Conservation (phyloP, 1,140 invertebrate genomes). For the Pentalonia nigronervosa region DNA sequence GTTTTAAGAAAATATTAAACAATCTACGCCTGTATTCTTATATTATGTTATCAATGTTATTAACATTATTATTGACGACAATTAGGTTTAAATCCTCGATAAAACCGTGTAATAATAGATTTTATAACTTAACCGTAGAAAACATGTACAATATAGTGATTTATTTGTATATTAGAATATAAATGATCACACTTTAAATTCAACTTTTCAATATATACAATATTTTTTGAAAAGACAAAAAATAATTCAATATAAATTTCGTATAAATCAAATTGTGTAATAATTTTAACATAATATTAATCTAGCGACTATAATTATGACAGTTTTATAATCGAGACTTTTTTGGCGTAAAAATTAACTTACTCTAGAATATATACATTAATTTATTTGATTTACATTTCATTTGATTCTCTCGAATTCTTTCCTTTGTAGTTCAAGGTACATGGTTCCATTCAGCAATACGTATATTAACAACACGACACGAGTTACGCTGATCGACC, state of each 20-base stretch:
- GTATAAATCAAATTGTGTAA: no score
- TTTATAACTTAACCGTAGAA: not conserved
- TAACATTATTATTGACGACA: not conserved
- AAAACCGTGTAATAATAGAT: not conserved
- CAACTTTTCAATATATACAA: not conserved
- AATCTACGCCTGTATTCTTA: not conserved
- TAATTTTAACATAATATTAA: not conserved
- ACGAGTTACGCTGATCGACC: not conserved
- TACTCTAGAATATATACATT: not conserved
- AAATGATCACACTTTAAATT: not conserved
- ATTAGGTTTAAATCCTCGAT: not conserved
- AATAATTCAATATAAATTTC: not conserved
- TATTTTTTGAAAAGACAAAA: not conserved
- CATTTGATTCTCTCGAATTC: not conserved
- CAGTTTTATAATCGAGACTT: not conserved
- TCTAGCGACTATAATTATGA: not conserved
- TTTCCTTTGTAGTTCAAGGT: not conserved
- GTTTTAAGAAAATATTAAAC: not conserved
- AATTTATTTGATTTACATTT: not conserved
- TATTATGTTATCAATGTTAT: not conserved
- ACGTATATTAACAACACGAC: not conserved
- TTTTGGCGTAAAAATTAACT: not conserved
- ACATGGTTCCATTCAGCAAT: not conserved
- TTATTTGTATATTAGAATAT: not conserved
- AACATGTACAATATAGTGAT: not conserved